Evolutionary conservation across 2,888 invertebrate genomes (phyloP), one percentile per base, ranked within the genome.

Genomic region (Agrochola circellaris): DNA sequence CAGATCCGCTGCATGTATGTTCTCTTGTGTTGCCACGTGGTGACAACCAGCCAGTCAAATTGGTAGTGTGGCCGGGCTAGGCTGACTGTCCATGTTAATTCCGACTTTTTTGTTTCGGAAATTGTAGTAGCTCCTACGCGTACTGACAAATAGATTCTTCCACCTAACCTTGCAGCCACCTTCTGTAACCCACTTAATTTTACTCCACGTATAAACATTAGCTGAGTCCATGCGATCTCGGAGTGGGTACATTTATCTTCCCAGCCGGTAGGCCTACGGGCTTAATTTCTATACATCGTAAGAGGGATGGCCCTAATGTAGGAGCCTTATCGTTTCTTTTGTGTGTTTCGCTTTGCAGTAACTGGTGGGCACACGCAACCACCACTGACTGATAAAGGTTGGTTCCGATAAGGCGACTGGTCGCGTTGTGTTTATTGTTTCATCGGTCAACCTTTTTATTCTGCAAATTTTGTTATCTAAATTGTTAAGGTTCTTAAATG

Each of bases 301-400:
- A 86, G 88, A 89, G 90, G 89, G 91, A 90, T 92, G 89, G 84
- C 88, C 82, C 88, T 93, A 93, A 93, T 92, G 92, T 87, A 78
- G 83, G 87, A 86, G 85, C 89, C 91, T 93, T 93, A 93, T 92
- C 90, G 92, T 89, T 93, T 91, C 93, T 93, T 93, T 94, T 94
- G 94, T 93, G 90, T 89, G 87, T 90, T 89, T 90, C 92, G 91
- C 90, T 92, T 91, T 88, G 87, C 89, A 82, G 87, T 90, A 90
- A 90, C 89, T 89, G 87, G 90, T 89, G 88, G 87, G 84, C 82
- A 88, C 92, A 94, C 94, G 93, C 93, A 85, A 86, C 87, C 82
- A 82, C 85, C 79, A 81, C 83, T 83, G 80, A 71, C n/a, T 8
- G 61, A 75, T 88, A 89, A 84, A 62, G 85, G 58, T 42, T 7